Base-by-base conservation (phyloP, 2,888 invertebrate genomes). In the Macropis europaea region DNA sequence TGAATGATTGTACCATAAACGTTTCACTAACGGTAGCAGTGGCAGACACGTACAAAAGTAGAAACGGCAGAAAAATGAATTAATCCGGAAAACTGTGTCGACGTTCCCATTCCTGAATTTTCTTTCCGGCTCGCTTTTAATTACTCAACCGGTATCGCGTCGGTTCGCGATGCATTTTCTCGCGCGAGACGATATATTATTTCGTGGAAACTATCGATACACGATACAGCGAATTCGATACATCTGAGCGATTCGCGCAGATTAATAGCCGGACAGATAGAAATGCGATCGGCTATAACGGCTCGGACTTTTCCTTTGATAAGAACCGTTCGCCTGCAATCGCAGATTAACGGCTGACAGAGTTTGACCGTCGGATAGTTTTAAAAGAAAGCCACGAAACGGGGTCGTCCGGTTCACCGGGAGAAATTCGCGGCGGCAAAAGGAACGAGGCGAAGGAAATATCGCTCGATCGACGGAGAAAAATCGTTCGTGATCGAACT, bases 201-300 rank as follows among this genome's bases (percentile, higher is more conserved):
- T 34, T 22, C 43, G 5, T 11, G 5, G 2, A 17, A 38, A 30
- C 9, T n/a, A 26, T 54, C 53, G 68, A 17, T 4, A 3, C 30
- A 6, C 26, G 48, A 56, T 57, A 42, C 45, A n/a, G n/a, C n/a
- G n/a, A n/a, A n/a, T n/a, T n/a, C n/a, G n/a, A n/a, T n/a, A n/a
- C n/a, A n/a, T n/a, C n/a, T n/a, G n/a, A n/a, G 57, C 63, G 54
- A 76, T 74, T 76, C 70, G 26, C 54, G 59, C 24, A 61, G 74
- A 74, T 74, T 74, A 76, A 76, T 72, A 61, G 71, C 48, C 59
- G 54, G 40, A 40, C 57, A 76, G 76, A 76, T 76, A 80, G 72
- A 72, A 81, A 79, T 66, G 66, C 63, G 60, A 40, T 45, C 60
- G 67, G 22, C 56, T 36, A 63, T 66, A 81, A 80, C 73, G 68